Percentiles rank a stretch among this genome's conserved stretches.
Conservation (phyloP, 2,888 invertebrate species). For the Cartodere bifasciata region DNA sequence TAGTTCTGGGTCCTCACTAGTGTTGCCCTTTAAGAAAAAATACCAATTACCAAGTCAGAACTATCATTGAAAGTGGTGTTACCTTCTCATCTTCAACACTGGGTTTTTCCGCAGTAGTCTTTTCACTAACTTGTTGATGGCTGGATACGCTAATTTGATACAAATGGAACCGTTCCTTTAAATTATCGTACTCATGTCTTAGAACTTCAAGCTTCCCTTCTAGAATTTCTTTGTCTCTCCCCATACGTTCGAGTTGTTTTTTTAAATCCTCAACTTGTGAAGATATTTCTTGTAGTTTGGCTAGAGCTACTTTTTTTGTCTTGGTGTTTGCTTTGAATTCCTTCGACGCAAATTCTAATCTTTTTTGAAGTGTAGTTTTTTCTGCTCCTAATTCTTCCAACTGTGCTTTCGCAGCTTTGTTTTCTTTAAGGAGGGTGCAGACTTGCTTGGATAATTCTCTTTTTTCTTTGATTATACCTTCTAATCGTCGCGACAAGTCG, state of each 20-base stretch:
- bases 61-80: too few species aligned
- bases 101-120: too few species aligned
- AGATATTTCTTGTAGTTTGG: conserved; percentile 26
- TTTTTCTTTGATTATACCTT: conserved; percentile 24
- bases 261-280: conserved; percentile 18
- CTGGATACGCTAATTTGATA: conserved; percentile 10
- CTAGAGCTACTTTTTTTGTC: conserved; percentile 26
- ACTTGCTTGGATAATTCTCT: conserved; percentile 24
- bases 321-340: conserved; percentile 28
- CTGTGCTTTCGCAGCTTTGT: conserved; percentile 26
- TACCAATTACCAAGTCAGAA: too few species aligned
- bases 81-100: too few species aligned
- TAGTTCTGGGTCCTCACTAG: too few species aligned
- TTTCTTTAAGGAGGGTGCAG: conserved; percentile 24
- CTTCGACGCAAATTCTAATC: conserved; percentile 27
- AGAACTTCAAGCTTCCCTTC: conserved; percentile 24
- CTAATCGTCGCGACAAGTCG: conserved; percentile 24
- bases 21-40: too few species aligned
- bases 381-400: conserved; percentile 28
- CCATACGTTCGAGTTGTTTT: conserved; percentile 19
- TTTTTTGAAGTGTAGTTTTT: conserved; percentile 22
- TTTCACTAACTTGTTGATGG: too few species aligned
- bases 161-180: conserved; percentile 21
- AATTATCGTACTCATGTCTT: conserved; percentile 23
- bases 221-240: conserved; percentile 24